A percentile compares a stretch with the other conserved stretches of the same genome.
Conservation (phyloP, 2,888 invertebrate genomes). For the Petrolisthes manimaculis region DNA sequence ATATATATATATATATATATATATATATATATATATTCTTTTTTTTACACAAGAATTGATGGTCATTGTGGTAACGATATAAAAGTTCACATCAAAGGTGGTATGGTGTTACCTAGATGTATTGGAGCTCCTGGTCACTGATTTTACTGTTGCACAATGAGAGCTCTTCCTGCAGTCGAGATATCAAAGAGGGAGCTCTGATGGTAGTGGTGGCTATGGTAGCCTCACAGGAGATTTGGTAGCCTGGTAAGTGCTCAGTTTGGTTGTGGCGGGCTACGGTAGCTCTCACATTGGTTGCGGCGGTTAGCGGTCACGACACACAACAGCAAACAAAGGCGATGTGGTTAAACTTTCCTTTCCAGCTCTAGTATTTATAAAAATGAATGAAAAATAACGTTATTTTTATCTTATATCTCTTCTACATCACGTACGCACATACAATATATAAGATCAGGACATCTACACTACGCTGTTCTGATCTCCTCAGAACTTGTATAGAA, state of each 20-base stretch:
- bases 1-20: too few relatives aligned
- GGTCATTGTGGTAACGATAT: too few relatives aligned
- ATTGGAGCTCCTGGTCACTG: too few relatives aligned
- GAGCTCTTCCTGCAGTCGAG: too few relatives aligned
- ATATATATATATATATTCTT: too few relatives aligned
- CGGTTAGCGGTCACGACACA: constrained; percentile 23
- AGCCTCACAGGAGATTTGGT: background rate
- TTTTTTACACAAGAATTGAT: too few relatives aligned
- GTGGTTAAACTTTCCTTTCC: constrained; percentile 46
- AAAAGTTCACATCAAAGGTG: too few relatives aligned
- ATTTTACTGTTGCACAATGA: too few relatives aligned
- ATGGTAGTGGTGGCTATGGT: constrained; percentile 15
- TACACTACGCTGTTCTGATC: constrained; percentile 57
- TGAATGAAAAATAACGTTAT: constrained; percentile 56
- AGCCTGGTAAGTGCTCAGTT: background rate
- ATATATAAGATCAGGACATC: constrained; percentile 53
- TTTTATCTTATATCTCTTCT: constrained; percentile 43
- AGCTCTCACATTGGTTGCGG: constrained; percentile 15
- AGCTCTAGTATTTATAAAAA: constrained; percentile 52
- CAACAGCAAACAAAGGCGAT: constrained; percentile 62
- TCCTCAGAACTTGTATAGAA: constrained; percentile 62
- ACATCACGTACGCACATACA: constrained; percentile 51
- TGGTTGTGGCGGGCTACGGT: constrained; percentile 10
- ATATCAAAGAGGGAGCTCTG: background rate
- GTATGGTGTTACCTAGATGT: too few relatives aligned